Percentiles rank a stretch among this genome's conserved stretches.
phyloP scores from a whole-genome alignment of 1,140 invertebrate species.

The Calliopsis andreniformis region DNA sequence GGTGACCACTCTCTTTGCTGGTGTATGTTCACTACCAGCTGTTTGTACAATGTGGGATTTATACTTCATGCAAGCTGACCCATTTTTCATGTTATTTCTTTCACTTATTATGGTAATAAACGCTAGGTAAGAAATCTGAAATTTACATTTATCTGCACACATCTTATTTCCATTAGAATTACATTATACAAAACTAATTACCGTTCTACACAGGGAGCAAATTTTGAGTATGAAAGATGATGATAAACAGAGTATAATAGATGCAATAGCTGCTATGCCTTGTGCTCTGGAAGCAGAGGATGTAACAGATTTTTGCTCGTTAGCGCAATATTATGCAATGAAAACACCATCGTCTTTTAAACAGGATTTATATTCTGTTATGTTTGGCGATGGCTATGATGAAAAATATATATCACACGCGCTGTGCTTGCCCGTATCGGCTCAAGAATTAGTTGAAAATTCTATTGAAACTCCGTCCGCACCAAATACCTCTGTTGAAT shows the following conservation, averaged over 20 bases:
- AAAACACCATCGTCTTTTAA: conserved; percentile 97
- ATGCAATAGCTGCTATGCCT: conserved; percentile 90
- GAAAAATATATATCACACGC: conserved; percentile 88
- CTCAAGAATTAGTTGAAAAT: conserved; percentile 92
- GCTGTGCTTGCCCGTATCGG: conserved; percentile 96
- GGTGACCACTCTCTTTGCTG: conserved; percentile 95
- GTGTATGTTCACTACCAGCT: conserved; percentile 92
- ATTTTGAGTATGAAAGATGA: conserved; percentile 90
- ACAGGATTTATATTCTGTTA: conserved; percentile 85
- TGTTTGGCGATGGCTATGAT: conserved; percentile 83
- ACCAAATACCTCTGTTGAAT: conserved; percentile 81
- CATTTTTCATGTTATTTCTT: conserved; percentile 98
- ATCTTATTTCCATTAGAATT: background rate
- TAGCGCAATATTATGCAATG: conserved; percentile 95
- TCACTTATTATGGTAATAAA: conserved; percentile 97
- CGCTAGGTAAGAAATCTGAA: conserved; percentile 85
- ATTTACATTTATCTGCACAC: conserved; percentile 2
- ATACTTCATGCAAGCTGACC: conserved; percentile 98
- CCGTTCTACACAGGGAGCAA: conserved; percentile 85
- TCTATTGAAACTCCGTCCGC: conserved; percentile 83
- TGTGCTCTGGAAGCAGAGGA: conserved; percentile 94
- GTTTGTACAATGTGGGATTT: conserved; percentile 98
- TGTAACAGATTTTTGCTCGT: conserved; percentile 97
- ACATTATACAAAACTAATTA: conserved; percentile 14
- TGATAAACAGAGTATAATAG: conserved; percentile 87